Conservation (phyloP, 2,888 invertebrate species). For the Cheilosia scutellata region DNA sequence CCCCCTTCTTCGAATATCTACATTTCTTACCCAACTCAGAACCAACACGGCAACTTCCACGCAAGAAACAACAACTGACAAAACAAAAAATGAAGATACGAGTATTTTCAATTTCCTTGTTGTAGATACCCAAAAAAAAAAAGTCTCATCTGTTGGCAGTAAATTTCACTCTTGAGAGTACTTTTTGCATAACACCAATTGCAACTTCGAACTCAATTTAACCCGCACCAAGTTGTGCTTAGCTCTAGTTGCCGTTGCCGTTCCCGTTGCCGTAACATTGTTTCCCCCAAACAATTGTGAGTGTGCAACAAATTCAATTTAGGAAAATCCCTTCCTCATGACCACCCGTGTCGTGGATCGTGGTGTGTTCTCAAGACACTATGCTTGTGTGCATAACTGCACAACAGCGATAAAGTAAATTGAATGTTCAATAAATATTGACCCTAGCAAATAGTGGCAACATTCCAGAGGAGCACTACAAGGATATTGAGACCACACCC, state of each 20-base stretch:
- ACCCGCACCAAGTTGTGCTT: neutral
- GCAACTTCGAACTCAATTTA: conserved; percentile 29
- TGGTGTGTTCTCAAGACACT: neutral
- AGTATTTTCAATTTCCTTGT: neutral
- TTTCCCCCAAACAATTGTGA: neutral
- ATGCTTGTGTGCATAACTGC: conserved; percentile 25
- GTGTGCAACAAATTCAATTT: conserved; percentile 43
- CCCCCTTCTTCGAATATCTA: neutral
- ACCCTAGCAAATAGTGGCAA: conserved; percentile 42
- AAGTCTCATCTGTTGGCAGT: neutral
- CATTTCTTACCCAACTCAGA: too few relatives aligned
- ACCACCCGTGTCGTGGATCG: neutral
- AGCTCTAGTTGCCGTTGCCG: neutral
- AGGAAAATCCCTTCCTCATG: neutral
- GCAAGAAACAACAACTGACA: neutral
- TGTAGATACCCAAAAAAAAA: neutral
- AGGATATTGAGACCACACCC: conserved; percentile 43
- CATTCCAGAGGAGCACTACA: conserved; percentile 29
- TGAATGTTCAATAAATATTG: conserved; percentile 71
- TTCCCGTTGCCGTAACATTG: conserved; percentile 12
- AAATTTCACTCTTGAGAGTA: neutral
- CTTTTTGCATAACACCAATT: conserved; percentile 9
- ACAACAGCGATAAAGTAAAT: conserved; percentile 63
- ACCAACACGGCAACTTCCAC: neutral
- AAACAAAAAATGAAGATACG: neutral